Evolutionary conservation across 2,888 invertebrate genomes (phyloP).

Genomic region (Amiota minor): DNA sequence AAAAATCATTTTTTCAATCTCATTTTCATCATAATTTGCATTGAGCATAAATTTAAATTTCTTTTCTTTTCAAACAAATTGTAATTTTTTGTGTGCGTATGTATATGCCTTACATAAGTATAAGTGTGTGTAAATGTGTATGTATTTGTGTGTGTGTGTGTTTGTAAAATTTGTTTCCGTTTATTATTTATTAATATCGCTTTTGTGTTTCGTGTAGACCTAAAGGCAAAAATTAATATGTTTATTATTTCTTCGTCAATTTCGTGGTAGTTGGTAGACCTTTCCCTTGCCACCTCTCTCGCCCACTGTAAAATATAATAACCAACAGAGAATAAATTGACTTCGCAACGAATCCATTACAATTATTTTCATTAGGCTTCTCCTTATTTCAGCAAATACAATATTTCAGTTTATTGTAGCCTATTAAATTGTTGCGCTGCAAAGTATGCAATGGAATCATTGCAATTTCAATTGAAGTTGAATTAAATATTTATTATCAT

Average conservation of each 20-base stretch:
- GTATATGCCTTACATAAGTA: slow-evolving; percentile 36
- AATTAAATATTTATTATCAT: neutral
- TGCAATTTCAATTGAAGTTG: slow-evolving; percentile 17
- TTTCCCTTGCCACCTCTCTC: too few relatives aligned
- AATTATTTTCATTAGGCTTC: too few relatives aligned
- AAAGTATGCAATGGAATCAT: slow-evolving; percentile 30
- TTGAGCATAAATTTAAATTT: neutral
- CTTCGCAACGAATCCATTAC: too few relatives aligned
- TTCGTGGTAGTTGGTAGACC: too few relatives aligned
- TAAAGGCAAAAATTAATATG: neutral
- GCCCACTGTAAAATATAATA: too few relatives aligned
- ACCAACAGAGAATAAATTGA: too few relatives aligned
- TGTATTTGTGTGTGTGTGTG: slow-evolving; percentile 31
- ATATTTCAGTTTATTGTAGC: slow-evolving; percentile 1
- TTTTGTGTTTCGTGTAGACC: too few relatives aligned
- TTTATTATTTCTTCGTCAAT: too few relatives aligned
- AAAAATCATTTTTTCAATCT: too few relatives aligned
- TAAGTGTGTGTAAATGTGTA: slow-evolving; percentile 47
- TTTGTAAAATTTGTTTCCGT: slow-evolving; percentile 39
- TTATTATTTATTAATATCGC: neutral
- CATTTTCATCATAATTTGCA: too few relatives aligned
- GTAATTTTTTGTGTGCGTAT: slow-evolving; percentile 36
- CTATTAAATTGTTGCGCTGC: slow-evolving; percentile 1
- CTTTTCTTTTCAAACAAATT: neutral
- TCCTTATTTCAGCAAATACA: neutral